These are phyloP conservation scores for Lydus trimaculatus DNA, from an alignment of 2,888 invertebrate genomes.

Conservation along the genomic window DNA sequence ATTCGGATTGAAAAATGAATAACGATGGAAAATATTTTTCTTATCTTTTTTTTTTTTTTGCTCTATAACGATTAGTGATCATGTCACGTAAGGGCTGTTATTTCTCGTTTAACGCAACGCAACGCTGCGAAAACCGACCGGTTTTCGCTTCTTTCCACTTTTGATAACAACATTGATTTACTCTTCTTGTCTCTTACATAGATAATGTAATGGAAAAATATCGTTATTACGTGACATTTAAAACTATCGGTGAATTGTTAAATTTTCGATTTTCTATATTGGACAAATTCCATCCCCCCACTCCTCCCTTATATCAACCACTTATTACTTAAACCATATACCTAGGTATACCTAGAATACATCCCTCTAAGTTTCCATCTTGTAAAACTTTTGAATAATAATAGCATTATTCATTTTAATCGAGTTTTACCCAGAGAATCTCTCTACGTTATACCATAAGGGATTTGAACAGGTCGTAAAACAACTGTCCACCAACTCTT, in stretches of 20 bases:
- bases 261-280: slow-evolving; percentile 16
- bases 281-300: background rate
- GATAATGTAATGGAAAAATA: slow-evolving; percentile 62
- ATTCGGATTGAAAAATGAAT: slow-evolving; percentile 53
- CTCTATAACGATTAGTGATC: slow-evolving; percentile 53
- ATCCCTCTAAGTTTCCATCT: background rate
- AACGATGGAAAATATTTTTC: slow-evolving; percentile 42
- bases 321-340: background rate
- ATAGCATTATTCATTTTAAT: slow-evolving; percentile 31
- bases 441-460: background rate
- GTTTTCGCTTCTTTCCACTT: slow-evolving; percentile 35
- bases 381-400: slow-evolving; percentile 26
- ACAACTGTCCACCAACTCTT: background rate
- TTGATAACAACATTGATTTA: slow-evolving; percentile 61
- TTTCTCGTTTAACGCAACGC: slow-evolving; percentile 58
- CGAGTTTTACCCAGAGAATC: slow-evolving; percentile 12
- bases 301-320: background rate
- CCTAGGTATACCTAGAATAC: too few species aligned
- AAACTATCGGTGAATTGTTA: slow-evolving; percentile 38
- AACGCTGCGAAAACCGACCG: slow-evolving; percentile 35
- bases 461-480: slow-evolving; percentile 3
- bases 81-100: slow-evolving; percentile 60
- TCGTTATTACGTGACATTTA: slow-evolving; percentile 54
- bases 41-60: background rate
- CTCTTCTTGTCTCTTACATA: slow-evolving; percentile 55